phyloP scores from a whole-genome alignment of 2,888 invertebrate species.

The Cactoblastis cactorum region DNA sequence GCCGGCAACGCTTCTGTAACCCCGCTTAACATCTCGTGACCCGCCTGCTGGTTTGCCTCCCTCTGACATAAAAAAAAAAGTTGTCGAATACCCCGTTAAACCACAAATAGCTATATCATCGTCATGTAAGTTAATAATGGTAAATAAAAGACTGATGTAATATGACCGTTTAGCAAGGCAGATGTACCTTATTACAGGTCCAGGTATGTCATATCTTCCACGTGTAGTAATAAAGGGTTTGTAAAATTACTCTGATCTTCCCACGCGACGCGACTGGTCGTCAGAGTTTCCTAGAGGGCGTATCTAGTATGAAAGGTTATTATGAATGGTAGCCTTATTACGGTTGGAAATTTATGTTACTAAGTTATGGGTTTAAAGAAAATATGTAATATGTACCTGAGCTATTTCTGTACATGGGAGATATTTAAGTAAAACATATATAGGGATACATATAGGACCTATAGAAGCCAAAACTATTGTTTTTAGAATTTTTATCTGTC shows the following conservation, averaged over 20 bases:
- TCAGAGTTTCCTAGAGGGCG: constrained; percentile 6
- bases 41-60: too few species aligned
- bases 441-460: too few species aligned
- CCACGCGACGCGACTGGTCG: constrained; percentile 10
- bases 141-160: not conserved
- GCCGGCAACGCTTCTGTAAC: too few species aligned
- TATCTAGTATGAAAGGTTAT: not conserved
- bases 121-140: not conserved
- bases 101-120: not conserved
- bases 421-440: too few species aligned
- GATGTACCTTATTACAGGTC: not conserved
- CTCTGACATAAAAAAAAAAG: too few species aligned
- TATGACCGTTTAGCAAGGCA: not conserved
- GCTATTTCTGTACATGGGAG: too few species aligned
- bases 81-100: too few species aligned
- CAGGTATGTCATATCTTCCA: constrained; percentile 7
- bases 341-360: not conserved
- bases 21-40: too few species aligned
- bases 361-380: not conserved
- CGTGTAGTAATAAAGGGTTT: constrained; percentile 7
- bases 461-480: too few species aligned
- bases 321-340: constrained; percentile 3
- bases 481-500: too few species aligned
- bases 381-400: not conserved
- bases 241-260: constrained; percentile 12